A percentile compares a stretch with the other conserved stretches of the same genome.
Evolutionary conservation across 2,797 vertebrate genomes (phyloP).

Genomic region (Chrosomus eos): DNA sequence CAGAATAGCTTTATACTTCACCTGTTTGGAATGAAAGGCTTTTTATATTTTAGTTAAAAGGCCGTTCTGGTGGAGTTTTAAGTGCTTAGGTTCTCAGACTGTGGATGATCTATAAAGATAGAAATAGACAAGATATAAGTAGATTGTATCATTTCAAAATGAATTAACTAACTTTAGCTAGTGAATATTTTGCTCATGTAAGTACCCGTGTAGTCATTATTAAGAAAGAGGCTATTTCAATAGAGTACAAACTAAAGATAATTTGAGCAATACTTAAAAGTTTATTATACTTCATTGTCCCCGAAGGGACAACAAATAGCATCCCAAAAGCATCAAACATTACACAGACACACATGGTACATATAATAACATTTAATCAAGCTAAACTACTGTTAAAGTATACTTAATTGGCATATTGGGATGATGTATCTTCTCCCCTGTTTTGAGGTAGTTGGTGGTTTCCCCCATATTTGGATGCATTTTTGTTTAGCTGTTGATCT

Average conservation of each 20-base stretch:
- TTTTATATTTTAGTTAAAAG: not conserved
- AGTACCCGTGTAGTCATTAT: not conserved
- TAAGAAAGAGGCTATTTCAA: not conserved
- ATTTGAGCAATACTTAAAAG: no score
- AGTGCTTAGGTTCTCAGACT: not conserved
- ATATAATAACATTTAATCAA: no score
- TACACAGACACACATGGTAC: no score
- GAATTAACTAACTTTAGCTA: not conserved
- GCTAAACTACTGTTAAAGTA: no score
- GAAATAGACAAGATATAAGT: not conserved
- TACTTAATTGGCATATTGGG: no score
- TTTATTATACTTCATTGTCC: no score
- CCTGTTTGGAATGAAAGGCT: not conserved
- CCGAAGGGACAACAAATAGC: no score
- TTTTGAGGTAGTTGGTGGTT: not conserved
- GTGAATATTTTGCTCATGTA: not conserved
- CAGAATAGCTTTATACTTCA: constrained; percentile 11
- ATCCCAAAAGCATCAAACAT: no score
- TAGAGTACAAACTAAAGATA: not conserved
- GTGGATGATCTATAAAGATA: not conserved
- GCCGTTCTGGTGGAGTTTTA: constrained; percentile 3
- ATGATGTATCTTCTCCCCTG: not conserved
- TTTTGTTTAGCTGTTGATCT: not conserved
- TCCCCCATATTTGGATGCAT: not conserved
- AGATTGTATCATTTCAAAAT: not conserved